Base-by-base conservation (phyloP, 1,140 invertebrate genomes). In the Hetaerina americana region DNA sequence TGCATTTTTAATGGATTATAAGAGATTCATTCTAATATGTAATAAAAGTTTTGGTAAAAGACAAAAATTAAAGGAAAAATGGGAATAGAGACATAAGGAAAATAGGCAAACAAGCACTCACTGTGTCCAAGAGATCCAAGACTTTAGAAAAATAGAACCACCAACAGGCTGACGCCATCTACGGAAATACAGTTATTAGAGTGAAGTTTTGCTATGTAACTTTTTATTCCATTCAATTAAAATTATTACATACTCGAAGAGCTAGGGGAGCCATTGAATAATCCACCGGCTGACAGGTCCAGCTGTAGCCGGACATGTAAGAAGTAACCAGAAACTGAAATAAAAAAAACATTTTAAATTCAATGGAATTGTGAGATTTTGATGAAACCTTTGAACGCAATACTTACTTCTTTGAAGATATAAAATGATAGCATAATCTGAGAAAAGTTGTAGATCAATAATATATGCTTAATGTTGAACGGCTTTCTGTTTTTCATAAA, bases 101-200 rank as follows among this genome's bases (percentile, higher is more conserved):
- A n/a, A n/a, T n/a, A n/a, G n/a, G n/a, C n/a, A 57, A 5, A 57
- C 2, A 57, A 18, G 10, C 40, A 57, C 40, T 57, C 40, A 87
- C 81, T 78, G 90, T 91, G 77, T 91, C 89, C 25, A 89, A 76
- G 74, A 91, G 86, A 79, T 91, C 90, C 12, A 87, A 78, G 29
- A 87, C 80, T 80, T 91, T 91, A 66, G 89, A 87, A 74, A 89
- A 77, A 76, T 89, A 91, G 79, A 89, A 91, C 78, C 82, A 82
- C 80, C 87, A 90, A 72, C 86, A 83, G n/a, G 86, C 86, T 76
- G 82, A 83, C 0, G 86, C 85, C 77, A 87, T 85, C 84, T 85
- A 72, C n/a, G 25, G 73, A 68, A 57, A 57, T 12, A 57, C 15
- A 10, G 22, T 57, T 2, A 5, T n/a, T n/a, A n/a, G n/a, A n/a